These are phyloP conservation scores for Phalanger gymnotis DNA, from an alignment of 2,797 vertebrate genomes.

Conservation along the genomic window DNA sequence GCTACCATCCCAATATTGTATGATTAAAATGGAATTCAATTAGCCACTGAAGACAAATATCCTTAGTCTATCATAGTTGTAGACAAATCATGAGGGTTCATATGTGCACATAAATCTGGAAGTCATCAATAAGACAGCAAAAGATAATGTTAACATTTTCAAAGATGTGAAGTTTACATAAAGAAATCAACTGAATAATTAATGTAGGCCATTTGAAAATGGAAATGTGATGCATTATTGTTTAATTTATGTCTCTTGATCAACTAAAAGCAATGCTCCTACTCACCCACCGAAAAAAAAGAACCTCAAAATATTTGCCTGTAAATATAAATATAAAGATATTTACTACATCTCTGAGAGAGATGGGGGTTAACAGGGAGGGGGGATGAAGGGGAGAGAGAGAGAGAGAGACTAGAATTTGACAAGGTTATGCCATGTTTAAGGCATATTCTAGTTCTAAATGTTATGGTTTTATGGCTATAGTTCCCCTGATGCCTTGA, in stretches of 20 bases:
- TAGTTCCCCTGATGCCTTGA: not conserved
- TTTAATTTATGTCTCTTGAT: not conserved
- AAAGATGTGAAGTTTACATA: not conserved
- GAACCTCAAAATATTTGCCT: not conserved
- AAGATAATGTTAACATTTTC: not conserved
- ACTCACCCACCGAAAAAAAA: not conserved
- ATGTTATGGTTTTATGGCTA: not conserved
- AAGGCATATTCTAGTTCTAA: not conserved
- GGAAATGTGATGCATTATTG: not conserved
- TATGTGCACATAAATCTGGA: not conserved
- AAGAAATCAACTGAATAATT: not conserved
- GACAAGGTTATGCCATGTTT: not conserved
- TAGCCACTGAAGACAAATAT: not conserved
- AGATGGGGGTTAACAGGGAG: not conserved
- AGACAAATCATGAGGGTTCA: not conserved
- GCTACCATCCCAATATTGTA: not conserved
- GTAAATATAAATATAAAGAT: not conserved
- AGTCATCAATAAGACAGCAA: not conserved
- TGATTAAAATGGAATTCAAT: not conserved
- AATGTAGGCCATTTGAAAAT: not conserved
- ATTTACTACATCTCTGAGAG: not conserved
- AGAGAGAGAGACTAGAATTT: not conserved
- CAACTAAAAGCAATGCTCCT: not conserved
- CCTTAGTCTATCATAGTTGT: not conserved
- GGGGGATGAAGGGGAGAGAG: not conserved